A percentile compares a stretch with the other conserved stretches of the same genome.
Conservation (phyloP, 2,797 vertebrate genomes). For the Rhinella marina region DNA sequence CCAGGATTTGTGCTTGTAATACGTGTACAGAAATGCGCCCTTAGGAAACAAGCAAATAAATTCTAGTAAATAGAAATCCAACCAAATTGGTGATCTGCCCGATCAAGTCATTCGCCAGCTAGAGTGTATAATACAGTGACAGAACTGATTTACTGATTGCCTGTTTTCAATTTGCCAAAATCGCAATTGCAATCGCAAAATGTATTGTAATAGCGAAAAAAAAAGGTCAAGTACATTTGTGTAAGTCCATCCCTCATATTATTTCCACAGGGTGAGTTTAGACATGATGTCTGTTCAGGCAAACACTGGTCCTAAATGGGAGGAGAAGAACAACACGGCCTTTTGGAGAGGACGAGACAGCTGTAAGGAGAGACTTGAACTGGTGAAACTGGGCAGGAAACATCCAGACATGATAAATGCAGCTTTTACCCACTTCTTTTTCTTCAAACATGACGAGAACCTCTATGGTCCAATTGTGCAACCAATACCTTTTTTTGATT, state of each 20-base stretch:
- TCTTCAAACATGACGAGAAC: constrained; percentile 93
- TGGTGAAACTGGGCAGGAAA: constrained; percentile 90
- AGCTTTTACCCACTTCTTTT: constrained; percentile 98
- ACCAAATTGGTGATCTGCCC: not conserved
- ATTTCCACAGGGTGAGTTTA: constrained; percentile 86
- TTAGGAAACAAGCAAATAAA: not conserved
- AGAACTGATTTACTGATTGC: not conserved
- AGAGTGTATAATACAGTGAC: not conserved
- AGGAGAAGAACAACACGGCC: constrained; percentile 86
- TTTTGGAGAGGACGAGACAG: constrained; percentile 98
- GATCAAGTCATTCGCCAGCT: not conserved
- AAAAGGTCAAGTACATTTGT: not conserved
- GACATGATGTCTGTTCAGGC: constrained; percentile 98
- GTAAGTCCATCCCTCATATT: constrained; percentile 33
- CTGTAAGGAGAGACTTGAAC: constrained; percentile 90
- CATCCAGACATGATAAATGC: constrained; percentile 87
- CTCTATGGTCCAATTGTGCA: constrained; percentile 95
- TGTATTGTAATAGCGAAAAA: too few species aligned
- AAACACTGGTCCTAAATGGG: constrained; percentile 89
- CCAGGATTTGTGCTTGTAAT: not conserved
- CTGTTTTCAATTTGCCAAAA: not conserved
- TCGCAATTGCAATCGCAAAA: too few species aligned
- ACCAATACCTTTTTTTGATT: constrained; percentile 97
- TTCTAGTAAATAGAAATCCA: not conserved
- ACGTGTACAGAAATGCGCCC: not conserved